Evolutionary conservation across 2,888 invertebrate species (phyloP).

Genomic region (Eulithis prunata): DNA sequence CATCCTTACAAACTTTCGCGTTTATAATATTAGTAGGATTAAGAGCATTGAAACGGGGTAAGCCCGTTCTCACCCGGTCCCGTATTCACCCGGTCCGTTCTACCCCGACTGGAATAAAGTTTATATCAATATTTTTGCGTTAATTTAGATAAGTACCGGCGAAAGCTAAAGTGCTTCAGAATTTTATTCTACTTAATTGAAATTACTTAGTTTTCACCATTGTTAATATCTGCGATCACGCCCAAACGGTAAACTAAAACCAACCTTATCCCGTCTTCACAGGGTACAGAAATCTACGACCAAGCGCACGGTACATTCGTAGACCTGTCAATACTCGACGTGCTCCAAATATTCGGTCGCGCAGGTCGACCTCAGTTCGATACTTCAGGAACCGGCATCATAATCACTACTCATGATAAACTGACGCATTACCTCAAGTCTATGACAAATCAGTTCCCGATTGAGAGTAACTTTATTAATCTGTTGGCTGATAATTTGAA

Average conservation of each 20-base stretch:
- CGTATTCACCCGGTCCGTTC: no score
- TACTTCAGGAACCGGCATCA: slow-evolving; percentile 96
- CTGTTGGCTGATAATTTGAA: slow-evolving; percentile 98
- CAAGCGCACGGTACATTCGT: slow-evolving; percentile 97
- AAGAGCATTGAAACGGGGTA: no score
- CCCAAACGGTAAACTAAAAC: slow-evolving; percentile 1
- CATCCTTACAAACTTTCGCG: no score
- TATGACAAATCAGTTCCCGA: slow-evolving; percentile 98
- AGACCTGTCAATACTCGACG: slow-evolving; percentile 98
- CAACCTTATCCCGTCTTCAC: slow-evolving; percentile 42
- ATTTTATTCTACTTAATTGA: no score
- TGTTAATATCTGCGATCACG: no score
- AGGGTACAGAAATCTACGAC: slow-evolving; percentile 99
- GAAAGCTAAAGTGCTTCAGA: no score
- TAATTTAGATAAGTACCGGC: no score
- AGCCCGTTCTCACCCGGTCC: no score
- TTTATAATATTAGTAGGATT: no score
- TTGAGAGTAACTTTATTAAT: slow-evolving; percentile 98
- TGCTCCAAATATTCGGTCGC: slow-evolving; percentile 98
- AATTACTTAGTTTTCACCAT: no score
- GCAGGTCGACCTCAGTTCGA: slow-evolving; percentile 99
- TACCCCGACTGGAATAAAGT: no score
- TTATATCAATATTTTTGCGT: no score
- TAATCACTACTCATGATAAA: slow-evolving; percentile 96
- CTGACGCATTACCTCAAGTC: slow-evolving; percentile 96